Conservation (phyloP, 2,888 invertebrate genomes). For the Nomada hirtipes region DNA sequence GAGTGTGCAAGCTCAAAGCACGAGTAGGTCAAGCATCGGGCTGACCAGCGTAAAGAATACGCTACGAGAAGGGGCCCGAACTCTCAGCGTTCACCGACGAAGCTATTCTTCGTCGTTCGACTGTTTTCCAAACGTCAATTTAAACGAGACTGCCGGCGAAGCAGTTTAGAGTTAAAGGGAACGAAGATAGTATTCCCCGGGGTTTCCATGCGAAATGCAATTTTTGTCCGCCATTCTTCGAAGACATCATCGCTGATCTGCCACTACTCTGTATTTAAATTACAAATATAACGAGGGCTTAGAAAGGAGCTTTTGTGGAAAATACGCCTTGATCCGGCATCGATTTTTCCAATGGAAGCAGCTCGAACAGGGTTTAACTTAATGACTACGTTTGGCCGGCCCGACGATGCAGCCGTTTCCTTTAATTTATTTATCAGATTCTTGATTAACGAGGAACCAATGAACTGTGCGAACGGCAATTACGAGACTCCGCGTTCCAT, state of each 20-base stretch:
- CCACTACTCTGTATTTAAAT: slow-evolving; percentile 37
- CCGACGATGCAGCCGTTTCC: slow-evolving; percentile 7
- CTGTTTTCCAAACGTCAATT: too few relatives aligned
- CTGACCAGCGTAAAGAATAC: slow-evolving; percentile 41
- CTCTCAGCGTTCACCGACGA: slow-evolving; percentile 5
- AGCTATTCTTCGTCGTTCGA: not conserved
- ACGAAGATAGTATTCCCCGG: too few relatives aligned
- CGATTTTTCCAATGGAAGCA: not conserved
- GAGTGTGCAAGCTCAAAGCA: slow-evolving; percentile 43
- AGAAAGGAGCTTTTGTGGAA: not conserved
- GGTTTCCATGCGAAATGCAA: not conserved
- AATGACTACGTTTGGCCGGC: slow-evolving; percentile 18
- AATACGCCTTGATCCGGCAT: not conserved
- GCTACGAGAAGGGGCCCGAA: slow-evolving; percentile 1
- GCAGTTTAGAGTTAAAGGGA: too few relatives aligned
- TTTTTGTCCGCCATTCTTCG: not conserved
- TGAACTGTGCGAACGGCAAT: slow-evolving; percentile 34
- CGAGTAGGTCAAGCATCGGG: slow-evolving; percentile 62
- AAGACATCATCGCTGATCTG: not conserved
- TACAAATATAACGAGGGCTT: slow-evolving; percentile 26
- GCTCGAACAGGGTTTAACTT: not conserved
- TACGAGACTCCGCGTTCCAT: slow-evolving; percentile 14
- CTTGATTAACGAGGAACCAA: slow-evolving; percentile 34
- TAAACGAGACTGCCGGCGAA: too few relatives aligned
- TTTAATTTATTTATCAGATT: slow-evolving; percentile 41